A percentile compares a stretch with the other conserved stretches of the same genome.
These are phyloP conservation scores for Lytechinus pictus DNA, from an alignment of 35 echinoderm and acorn worm genomes.

Conservation along the genomic window DNA sequence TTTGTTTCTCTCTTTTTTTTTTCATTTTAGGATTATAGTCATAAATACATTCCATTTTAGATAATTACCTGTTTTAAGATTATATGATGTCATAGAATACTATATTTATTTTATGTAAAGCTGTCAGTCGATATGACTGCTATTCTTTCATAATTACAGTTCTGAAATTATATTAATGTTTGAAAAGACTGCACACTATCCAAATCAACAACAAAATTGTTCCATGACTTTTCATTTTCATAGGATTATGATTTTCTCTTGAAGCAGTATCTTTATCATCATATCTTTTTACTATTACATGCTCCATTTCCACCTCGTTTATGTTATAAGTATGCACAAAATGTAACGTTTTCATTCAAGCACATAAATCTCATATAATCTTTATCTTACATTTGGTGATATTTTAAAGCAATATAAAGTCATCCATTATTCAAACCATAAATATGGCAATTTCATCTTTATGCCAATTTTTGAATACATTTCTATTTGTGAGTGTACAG, in stretches of 20 bases:
- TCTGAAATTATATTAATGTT: too few species aligned
- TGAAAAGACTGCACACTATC: too few species aligned
- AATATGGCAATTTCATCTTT: neutral
- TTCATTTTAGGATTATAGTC: too few species aligned
- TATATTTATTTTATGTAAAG: neutral
- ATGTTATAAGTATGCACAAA: neutral
- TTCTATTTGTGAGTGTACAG: neutral
- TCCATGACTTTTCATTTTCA: too few species aligned
- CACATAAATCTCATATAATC: neutral
- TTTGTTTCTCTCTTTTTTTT: too few species aligned
- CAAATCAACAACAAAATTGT: too few species aligned
- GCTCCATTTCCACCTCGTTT: too few species aligned
- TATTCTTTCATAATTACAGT: neutral
- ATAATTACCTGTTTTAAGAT: neutral
- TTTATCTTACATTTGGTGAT: neutral
- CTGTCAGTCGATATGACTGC: neutral
- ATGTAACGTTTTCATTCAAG: neutral
- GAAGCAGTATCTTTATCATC: neutral
- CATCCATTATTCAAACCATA: neutral
- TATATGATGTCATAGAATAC: neutral
- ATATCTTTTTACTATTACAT: too few species aligned
- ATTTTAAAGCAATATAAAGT: neutral
- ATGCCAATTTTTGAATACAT: neutral
- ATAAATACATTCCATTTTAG: neutral
- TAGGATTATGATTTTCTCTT: too few species aligned